Conservation (phyloP, 2,888 invertebrate genomes). For the Temnothorax rugatulus region DNA sequence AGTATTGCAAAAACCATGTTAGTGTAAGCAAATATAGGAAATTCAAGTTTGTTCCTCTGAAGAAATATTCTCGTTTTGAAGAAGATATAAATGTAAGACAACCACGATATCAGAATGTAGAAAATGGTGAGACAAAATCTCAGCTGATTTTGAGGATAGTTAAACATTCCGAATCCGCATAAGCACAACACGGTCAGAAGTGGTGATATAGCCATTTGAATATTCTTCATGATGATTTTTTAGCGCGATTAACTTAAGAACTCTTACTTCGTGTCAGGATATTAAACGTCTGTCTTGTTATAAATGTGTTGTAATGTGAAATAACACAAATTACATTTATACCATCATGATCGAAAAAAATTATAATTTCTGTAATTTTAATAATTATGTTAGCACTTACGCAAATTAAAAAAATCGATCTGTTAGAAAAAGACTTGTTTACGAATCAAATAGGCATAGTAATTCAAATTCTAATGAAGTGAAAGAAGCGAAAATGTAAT, state of each 20-base stretch:
- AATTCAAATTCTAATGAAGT: neutral
- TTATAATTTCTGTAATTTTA: neutral
- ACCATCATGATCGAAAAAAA: neutral
- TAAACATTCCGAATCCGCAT: conserved; percentile 19
- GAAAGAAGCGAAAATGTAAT: neutral
- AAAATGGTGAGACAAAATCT: neutral
- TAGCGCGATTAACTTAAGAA: neutral
- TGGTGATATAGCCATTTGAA: conserved; percentile 2
- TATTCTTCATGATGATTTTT: neutral
- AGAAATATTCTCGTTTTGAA: neutral
- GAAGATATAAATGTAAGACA: neutral
- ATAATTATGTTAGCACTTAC: neutral
- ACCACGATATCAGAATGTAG: conserved; percentile 1
- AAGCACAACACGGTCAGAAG: neutral
- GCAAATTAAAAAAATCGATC: conserved; percentile 18
- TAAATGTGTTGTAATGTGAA: neutral
- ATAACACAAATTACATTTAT: neutral
- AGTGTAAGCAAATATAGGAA: neutral
- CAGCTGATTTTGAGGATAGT: neutral
- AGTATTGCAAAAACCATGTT: neutral
- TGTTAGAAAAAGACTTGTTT: neutral
- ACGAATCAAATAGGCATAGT: neutral
- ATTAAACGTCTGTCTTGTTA: neutral
- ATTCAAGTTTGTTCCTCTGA: neutral
- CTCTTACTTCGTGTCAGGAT: no score